These are phyloP conservation scores for Drosophila kohkoa DNA, from an alignment of 1,140 invertebrate genomes.

Conservation along the genomic window DNA sequence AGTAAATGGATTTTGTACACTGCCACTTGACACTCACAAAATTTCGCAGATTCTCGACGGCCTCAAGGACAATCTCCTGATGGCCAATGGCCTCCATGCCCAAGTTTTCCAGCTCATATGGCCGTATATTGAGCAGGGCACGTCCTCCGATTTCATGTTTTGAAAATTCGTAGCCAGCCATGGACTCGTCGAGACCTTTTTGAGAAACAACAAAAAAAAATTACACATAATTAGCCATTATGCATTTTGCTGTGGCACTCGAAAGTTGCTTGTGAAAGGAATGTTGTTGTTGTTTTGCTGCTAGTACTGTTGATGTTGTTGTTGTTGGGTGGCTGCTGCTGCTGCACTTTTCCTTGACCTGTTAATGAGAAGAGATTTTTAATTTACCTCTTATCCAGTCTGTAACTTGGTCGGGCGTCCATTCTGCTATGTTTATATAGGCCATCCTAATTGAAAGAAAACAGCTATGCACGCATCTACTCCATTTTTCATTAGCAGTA, in stretches of 20 bases:
- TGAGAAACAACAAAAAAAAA: slow-evolving; percentile 2
- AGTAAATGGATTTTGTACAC: not conserved
- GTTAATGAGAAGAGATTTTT: slow-evolving; percentile 36
- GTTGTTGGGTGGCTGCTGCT: slow-evolving; percentile 35
- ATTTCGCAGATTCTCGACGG: slow-evolving; percentile 94
- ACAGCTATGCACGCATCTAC: slow-evolving; percentile 46
- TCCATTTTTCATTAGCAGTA: slow-evolving; percentile 47
- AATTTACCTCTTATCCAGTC: slow-evolving; percentile 95
- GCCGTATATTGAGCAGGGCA: slow-evolving; percentile 92
- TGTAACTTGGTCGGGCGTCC: slow-evolving; percentile 96
- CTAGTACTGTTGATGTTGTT: slow-evolving; percentile 19
- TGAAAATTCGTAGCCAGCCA: slow-evolving; percentile 92
- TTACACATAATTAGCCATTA: not conserved
- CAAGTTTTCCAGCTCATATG: slow-evolving; percentile 94
- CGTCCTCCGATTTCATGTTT: slow-evolving; percentile 93
- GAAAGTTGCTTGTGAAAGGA: slow-evolving; percentile 40
- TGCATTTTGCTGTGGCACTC: not conserved
- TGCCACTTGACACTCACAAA: slow-evolving; percentile 88
- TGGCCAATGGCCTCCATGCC: slow-evolving; percentile 94
- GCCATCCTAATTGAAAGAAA: slow-evolving; percentile 87
- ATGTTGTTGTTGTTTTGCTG: slow-evolving; percentile 28
- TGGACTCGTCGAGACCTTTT: slow-evolving; percentile 92
- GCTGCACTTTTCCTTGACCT: slow-evolving; percentile 80
- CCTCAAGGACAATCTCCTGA: slow-evolving; percentile 96
- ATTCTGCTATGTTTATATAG: slow-evolving; percentile 95